Evolutionary conservation across 2,888 invertebrate genomes (phyloP).

Genomic region (Notodonta ziczac): DNA sequence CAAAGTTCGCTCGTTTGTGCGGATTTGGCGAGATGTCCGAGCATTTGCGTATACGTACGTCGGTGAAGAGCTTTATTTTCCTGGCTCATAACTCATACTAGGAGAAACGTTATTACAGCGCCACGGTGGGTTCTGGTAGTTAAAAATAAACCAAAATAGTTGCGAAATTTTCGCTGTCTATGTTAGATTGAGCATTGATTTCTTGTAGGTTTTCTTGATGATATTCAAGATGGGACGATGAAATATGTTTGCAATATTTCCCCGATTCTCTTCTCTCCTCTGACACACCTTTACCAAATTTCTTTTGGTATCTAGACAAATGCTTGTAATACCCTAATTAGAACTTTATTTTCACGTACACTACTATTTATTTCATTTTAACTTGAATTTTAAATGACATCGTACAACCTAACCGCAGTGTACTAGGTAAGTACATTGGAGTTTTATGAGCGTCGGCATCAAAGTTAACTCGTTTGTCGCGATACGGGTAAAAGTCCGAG

Average conservation of each 20-base stretch:
- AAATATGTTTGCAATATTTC: too few species aligned
- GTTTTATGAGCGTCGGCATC: slow-evolving; percentile 1
- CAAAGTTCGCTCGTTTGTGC: slow-evolving; percentile 24
- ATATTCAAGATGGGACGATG: too few species aligned
- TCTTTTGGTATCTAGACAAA: too few species aligned
- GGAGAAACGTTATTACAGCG: not conserved
- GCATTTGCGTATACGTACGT: not conserved
- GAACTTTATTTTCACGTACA: not conserved
- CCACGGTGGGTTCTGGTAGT: too few species aligned
- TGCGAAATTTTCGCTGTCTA: too few species aligned
- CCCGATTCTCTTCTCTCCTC: too few species aligned
- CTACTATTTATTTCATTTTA: not conserved
- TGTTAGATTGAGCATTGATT: too few species aligned
- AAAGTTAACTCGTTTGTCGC: slow-evolving; percentile 1
- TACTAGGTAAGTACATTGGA: not conserved
- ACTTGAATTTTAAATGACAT: not conserved
- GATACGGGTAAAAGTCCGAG: not conserved
- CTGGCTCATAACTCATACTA: not conserved
- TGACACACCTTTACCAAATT: too few species aligned
- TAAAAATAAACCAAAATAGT: too few species aligned
- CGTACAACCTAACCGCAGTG: not conserved
- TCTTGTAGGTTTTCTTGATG: too few species aligned
- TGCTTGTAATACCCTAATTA: too few species aligned
- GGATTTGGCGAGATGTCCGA: not conserved
- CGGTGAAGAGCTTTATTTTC: not conserved